phyloP scores from a whole-genome alignment of 2,888 invertebrate genomes.

The Pachydiplax longipennis region DNA sequence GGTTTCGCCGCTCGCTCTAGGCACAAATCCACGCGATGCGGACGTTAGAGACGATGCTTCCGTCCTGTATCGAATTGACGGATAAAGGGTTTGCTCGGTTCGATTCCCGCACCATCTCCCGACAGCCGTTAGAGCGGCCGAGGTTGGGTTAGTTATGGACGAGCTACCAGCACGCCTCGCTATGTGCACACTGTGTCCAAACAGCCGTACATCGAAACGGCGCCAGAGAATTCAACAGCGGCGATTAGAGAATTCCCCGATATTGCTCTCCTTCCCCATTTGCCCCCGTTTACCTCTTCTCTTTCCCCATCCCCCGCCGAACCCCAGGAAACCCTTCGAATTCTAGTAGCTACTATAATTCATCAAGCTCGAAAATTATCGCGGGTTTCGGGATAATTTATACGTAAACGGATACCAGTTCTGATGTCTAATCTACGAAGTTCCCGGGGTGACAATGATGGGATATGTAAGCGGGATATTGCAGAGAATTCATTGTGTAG shows the following conservation, averaged over 20 bases:
- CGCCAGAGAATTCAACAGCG: neutral
- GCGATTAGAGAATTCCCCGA: neutral
- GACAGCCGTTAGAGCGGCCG: neutral
- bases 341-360: neutral
- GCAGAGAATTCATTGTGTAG: too few species aligned
- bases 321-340: neutral
- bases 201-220: neutral
- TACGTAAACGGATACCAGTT: slow-evolving; percentile 5
- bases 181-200: neutral
- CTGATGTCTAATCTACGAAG: slow-evolving; percentile 3
- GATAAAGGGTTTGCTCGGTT: neutral
- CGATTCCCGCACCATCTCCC: neutral
- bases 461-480: too few species aligned
- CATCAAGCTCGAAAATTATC: slow-evolving; percentile 35
- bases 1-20: neutral
- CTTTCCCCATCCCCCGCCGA: neutral
- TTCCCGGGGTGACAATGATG: neutral
- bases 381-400: slow-evolving; percentile 17
- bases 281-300: neutral
- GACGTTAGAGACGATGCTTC: neutral
- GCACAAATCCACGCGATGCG: neutral
- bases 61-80: neutral
- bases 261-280: neutral
- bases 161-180: neutral
- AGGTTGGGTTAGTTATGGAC: neutral